A percentile compares a stretch with the other conserved stretches of the same genome.
Evolutionary conservation across 2,888 invertebrate genomes (phyloP).

Genomic region (Hydroisotoma schaefferi): DNA sequence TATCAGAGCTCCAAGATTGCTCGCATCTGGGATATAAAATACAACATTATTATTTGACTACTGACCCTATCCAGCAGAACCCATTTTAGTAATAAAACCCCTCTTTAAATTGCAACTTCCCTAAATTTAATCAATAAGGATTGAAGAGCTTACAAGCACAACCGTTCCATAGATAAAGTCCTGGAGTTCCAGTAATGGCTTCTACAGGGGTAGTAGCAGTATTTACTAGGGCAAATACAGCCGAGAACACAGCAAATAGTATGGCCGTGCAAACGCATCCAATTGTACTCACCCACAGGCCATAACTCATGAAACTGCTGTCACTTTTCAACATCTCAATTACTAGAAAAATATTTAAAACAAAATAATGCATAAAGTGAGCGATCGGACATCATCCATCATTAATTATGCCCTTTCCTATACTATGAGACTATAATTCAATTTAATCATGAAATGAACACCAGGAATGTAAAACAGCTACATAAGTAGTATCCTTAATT

Average conservation of each 20-base stretch:
- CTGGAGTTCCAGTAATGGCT: constrained; percentile 63
- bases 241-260: constrained; percentile 61
- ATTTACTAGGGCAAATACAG: constrained; percentile 72
- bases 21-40: constrained; percentile 59
- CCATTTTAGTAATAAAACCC: too few species aligned
- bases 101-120: background rate
- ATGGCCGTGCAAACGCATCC: constrained; percentile 66
- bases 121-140: background rate
- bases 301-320: constrained; percentile 64
- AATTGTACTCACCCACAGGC: constrained; percentile 73
- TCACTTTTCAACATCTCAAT: constrained; percentile 62
- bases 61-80: too few species aligned
- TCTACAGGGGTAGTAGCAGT: constrained; percentile 71
- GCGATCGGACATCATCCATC: too few species aligned
- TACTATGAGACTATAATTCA: too few species aligned
- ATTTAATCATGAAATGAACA: too few species aligned
- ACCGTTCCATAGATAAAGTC: constrained; percentile 73
- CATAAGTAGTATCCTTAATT: background rate
- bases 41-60: too few species aligned
- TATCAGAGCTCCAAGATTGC: constrained; percentile 69
- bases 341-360: constrained; percentile 57
- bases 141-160: constrained; percentile 70
- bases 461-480: background rate
- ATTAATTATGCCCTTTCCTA: too few species aligned
- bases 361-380: too few species aligned